Evolutionary conservation across 2,797 vertebrate species (phyloP).

Genomic region (Halcyon badia): DNA sequence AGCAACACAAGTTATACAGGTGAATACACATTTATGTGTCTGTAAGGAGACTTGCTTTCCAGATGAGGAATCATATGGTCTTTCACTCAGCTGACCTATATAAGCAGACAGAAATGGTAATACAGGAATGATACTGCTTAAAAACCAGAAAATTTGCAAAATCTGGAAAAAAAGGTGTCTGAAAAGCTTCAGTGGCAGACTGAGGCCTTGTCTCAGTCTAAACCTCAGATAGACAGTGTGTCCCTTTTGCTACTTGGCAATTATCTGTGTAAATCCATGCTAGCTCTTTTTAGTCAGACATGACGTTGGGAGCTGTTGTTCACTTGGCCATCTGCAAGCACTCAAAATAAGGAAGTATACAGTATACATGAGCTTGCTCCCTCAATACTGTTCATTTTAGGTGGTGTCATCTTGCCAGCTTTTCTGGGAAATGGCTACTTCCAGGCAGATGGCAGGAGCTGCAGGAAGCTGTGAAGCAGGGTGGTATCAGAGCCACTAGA

Average conservation of each 20-base stretch:
- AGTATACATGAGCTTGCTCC: not conserved
- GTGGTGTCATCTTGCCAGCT: conserved; percentile 8
- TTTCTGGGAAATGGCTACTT: conserved; percentile 40
- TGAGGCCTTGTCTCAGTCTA: not conserved
- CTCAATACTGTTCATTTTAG: not conserved
- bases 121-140: not conserved
- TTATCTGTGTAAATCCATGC: not conserved
- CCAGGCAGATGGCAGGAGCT: conserved; percentile 50
- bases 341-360: not conserved
- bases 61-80: fast-evolving
- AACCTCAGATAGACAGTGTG: not conserved
- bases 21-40: not conserved
- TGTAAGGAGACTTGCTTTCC: not conserved
- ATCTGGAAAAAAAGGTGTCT: not conserved
- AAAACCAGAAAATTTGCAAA: not conserved
- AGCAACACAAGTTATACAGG: not conserved
- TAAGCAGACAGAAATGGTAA: not conserved
- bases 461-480: not conserved
- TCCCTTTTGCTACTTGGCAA: not conserved
- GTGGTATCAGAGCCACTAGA: not conserved
- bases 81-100: not conserved
- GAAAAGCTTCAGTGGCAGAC: not conserved
- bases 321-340: conserved; percentile 20
- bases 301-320: not conserved
- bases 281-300: not conserved